These are phyloP conservation scores for Philhelius pedissequus DNA, from an alignment of 2,888 invertebrate genomes.

Conservation along the genomic window DNA sequence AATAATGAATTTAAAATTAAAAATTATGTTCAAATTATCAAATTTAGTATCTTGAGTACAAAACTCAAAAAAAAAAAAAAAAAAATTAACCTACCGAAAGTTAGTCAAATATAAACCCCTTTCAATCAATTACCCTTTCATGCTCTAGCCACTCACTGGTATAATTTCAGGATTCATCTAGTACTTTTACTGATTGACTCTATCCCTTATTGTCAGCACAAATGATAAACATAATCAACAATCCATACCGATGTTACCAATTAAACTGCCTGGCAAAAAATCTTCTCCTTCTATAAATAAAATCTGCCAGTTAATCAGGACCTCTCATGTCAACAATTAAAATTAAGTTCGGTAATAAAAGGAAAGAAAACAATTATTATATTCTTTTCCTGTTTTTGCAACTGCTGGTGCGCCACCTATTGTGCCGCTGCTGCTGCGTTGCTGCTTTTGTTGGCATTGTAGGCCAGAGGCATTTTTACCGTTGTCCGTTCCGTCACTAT, in stretches of 20 bases:
- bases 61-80: too few relatives aligned
- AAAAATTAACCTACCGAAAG: too few relatives aligned
- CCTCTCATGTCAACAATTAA: constrained; percentile 68
- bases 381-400: constrained; percentile 6
- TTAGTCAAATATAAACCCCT: too few relatives aligned
- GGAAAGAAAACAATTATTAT: constrained; percentile 63
- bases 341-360: constrained; percentile 58
- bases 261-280: constrained; percentile 30
- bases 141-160: background rate
- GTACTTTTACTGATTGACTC: constrained; percentile 35
- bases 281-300: constrained; percentile 47
- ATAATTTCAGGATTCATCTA: background rate
- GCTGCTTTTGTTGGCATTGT: background rate
- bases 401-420: background rate
- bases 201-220: constrained; percentile 8
- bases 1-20: too few relatives aligned
- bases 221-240: constrained; percentile 1
- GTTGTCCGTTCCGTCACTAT: constrained; percentile 28
- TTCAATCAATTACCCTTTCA: background rate
- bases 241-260: constrained; percentile 23
- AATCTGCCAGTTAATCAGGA: constrained; percentile 60
- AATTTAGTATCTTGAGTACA: too few relatives aligned
- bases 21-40: too few relatives aligned
- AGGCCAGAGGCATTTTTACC: constrained; percentile 21
- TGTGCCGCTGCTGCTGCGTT: background rate